Evolutionary conservation across 2,797 vertebrate genomes (phyloP).

Genomic region (Neosalanx taihuensis): DNA sequence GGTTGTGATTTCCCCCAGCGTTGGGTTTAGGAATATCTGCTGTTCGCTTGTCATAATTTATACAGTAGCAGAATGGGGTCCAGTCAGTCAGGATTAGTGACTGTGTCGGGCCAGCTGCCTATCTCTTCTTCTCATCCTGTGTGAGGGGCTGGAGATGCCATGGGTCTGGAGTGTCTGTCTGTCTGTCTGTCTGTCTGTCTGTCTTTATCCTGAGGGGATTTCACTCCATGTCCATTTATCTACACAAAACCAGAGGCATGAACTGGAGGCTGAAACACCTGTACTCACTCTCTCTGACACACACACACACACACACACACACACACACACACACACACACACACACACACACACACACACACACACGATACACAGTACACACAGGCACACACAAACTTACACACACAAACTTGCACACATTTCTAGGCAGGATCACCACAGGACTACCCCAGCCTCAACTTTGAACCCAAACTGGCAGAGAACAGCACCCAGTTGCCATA

Average conservation of each 20-base stretch:
- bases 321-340: background rate
- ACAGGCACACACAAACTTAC: too few relatives aligned
- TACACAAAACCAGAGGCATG: background rate
- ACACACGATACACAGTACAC: too few relatives aligned
- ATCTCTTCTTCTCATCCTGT: background rate
- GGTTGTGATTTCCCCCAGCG: background rate
- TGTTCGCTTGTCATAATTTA: background rate
- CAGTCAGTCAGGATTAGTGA: background rate
- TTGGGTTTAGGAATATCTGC: background rate
- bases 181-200: too few relatives aligned
- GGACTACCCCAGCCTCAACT: slow-evolving; percentile 6
- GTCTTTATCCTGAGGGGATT: background rate
- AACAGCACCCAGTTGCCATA: slow-evolving; percentile 27
- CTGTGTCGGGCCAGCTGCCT: slow-evolving; percentile 7
- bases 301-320: background rate
- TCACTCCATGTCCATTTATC: slow-evolving; percentile 12
- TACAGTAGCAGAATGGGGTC: too few relatives aligned
- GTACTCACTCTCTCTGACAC: background rate
- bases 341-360: too few relatives aligned
- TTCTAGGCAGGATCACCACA: slow-evolving; percentile 27
- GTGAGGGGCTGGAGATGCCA: background rate
- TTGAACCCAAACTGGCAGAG: slow-evolving; percentile 40
- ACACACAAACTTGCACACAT: background rate
- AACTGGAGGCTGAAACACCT: background rate
- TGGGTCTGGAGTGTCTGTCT: background rate